Percentiles rank a stretch among this genome's conserved stretches.
phyloP scores from a whole-genome alignment of 2,797 vertebrate species.

The Phoxinus dragarum region DNA sequence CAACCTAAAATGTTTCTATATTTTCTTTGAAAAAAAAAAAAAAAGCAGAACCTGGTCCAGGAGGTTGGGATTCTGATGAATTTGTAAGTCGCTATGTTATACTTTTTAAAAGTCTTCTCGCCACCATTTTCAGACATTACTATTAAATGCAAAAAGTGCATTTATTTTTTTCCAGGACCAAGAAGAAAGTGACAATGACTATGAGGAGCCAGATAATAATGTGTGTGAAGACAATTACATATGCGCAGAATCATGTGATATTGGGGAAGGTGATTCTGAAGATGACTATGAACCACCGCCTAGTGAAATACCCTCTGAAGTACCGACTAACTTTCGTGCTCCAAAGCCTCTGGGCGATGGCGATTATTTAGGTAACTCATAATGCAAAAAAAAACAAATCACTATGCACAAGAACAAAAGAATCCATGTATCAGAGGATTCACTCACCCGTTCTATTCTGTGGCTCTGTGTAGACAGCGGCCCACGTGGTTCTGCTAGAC shows the following conservation, averaged over 20 bases:
- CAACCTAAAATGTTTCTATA: conserved; percentile 27
- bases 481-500: background rate
- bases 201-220: conserved; percentile 82
- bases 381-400: background rate
- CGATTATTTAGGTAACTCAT: conserved; percentile 84
- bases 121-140: background rate
- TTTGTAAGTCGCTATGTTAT: conserved; percentile 71
- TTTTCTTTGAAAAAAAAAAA: background rate
- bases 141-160: background rate
- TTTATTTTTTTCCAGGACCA: conserved; percentile 57
- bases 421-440: background rate
- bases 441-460: background rate
- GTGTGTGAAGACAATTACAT: conserved; percentile 66
- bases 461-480: conserved; percentile 40
- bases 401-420: background rate
- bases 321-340: conserved; percentile 72
- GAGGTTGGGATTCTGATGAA: conserved; percentile 72
- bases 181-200: conserved; percentile 85
- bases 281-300: conserved; percentile 90
- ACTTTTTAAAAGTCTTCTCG: background rate
- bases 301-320: conserved; percentile 78
- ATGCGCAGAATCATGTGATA: conserved; percentile 80
- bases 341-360: conserved; percentile 76
- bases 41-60: background rate
- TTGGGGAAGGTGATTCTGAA: conserved; percentile 68